Evolutionary conservation across 1,140 invertebrate species (phyloP), one percentile per base, ranked within the genome.

Genomic region (Helicoverpa armigera): DNA sequence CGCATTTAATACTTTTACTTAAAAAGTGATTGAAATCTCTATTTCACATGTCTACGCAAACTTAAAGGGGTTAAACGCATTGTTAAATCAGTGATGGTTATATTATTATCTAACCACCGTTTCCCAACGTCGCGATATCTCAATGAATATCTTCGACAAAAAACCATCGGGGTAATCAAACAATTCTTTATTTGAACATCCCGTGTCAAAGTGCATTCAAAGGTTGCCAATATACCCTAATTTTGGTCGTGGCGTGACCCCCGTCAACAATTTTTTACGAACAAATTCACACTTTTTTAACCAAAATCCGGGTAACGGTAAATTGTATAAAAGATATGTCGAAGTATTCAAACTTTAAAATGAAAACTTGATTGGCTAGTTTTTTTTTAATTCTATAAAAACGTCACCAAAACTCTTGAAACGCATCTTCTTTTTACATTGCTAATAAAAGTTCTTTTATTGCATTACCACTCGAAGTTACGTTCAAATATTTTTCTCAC

Each of bases 151-250:
- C 88, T 90, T 85, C 80, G 82, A 74, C 88, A 89, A 88, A 86
- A 83, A 82, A 48, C 67, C 61, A 90, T 93, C 86, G 74, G 90
- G 90, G 91, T 91, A 92, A 92, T 93, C 89, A 89, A 89, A 80
- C 87, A 86, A 86, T 88, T 90, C 88, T 89, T 89, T 88, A 90
- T 85, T 73, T 79, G 87, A 86, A 82, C 86, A 92, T 92, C 89
- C 87, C 90, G 90, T 94, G 93, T 94, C 93, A 94, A 92, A 94
- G 93, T 94, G 93, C 93, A 92, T 90, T 90, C 86, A 92, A 91
- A 93, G 91, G 91, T 94, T 92, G 89, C 86, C 82, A 88, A 83
- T 88, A 85, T 90, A 93, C 90, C 90, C 90, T 94, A 94, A 94
- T 94, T 94, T 94, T 85, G 92, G 91, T 89, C 89, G 80, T 87